phyloP scores from a whole-genome alignment of 2,888 invertebrate species.

The Cosmia trapezina region DNA sequence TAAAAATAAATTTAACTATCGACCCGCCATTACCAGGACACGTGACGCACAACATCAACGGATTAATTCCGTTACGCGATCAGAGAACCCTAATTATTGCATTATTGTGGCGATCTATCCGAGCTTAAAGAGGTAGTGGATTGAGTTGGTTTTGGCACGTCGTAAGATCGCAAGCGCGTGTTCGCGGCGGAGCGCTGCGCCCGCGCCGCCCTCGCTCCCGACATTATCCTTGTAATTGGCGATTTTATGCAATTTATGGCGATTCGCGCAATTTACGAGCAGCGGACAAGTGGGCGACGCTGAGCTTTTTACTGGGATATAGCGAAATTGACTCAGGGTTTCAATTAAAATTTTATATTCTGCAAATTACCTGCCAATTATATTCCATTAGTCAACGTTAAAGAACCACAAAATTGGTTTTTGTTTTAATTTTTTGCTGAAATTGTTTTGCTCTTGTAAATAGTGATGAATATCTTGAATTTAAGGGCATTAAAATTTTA shows the following conservation, averaged over 20 bases:
- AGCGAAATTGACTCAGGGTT: constrained; percentile 82
- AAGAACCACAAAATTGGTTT: constrained; percentile 72
- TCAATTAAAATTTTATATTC: constrained; percentile 88
- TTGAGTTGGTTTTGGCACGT: constrained; percentile 81
- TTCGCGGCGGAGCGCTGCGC: constrained; percentile 63
- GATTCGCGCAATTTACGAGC: constrained; percentile 88
- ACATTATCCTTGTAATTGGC: constrained; percentile 88
- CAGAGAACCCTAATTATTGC: constrained; percentile 72
- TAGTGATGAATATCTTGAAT: constrained; percentile 63
- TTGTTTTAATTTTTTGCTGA: constrained; percentile 67
- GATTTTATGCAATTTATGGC: constrained; percentile 89
- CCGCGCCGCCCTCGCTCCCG: constrained; percentile 74
- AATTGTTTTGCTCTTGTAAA: constrained; percentile 53
- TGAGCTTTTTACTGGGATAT: constrained; percentile 73
- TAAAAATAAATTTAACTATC: constrained; percentile 69
- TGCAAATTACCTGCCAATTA: constrained; percentile 87
- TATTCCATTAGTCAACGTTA: constrained; percentile 81
- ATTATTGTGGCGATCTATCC: constrained; percentile 68
- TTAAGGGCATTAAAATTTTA: constrained; percentile 46
- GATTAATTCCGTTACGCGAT: constrained; percentile 74
- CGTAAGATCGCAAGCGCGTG: constrained; percentile 65
- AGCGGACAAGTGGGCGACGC: constrained; percentile 87
- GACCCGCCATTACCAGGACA: constrained; percentile 69
- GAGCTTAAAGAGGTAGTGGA: constrained; percentile 71
- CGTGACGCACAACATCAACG: constrained; percentile 70